Evolutionary conservation across 2,888 invertebrate genomes (phyloP), one percentile per base, ranked within the genome.

Genomic region (Actias luna): DNA sequence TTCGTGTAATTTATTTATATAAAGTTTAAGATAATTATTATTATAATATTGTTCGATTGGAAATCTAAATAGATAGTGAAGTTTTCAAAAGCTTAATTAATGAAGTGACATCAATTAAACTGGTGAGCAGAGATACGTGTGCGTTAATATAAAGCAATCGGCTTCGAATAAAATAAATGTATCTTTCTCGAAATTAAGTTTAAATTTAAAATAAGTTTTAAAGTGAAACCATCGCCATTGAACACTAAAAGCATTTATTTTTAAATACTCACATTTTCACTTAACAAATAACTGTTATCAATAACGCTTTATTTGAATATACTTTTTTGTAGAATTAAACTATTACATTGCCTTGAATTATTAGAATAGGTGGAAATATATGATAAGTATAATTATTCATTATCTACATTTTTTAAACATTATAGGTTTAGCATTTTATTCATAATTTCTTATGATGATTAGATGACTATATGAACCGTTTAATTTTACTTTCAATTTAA

Each of bases 201-300:
- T 25, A 25, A 50, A 50, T 50, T 46, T 46, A 46, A 46, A 46
- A 46, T 22, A 22, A 22, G 2, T 25, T 25, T 55, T n/a, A 29
- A 55, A 55, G 12, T n/a, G 29, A 29, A 55, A 55, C 29, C 29
- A 29, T 29, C 25, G 22, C 5, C 46, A 29, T 55, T 55, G 52
- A n/a, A n/a, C 2, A 29, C 16, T 55, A 29, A 55, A 55, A 55
- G 55, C 55, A 29, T 55, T 52, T 55, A n/a, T 29, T 29, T 55
- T 29, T 29, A 8, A 25, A 50, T 50, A 50, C 22, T 50, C 46
- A 50, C 5, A 12, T 14, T 10, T 50, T 50, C 25, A 25, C 25
- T n/a, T n/a, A n/a, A n/a, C n/a, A n/a, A n/a, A n/a, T 50, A 22
- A 25, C 0, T 22, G 10, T 0, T 46, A 46, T 50, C 12, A 25